Conservation (phyloP, 2,797 vertebrate genomes). For the Xenopus petersii region DNA sequence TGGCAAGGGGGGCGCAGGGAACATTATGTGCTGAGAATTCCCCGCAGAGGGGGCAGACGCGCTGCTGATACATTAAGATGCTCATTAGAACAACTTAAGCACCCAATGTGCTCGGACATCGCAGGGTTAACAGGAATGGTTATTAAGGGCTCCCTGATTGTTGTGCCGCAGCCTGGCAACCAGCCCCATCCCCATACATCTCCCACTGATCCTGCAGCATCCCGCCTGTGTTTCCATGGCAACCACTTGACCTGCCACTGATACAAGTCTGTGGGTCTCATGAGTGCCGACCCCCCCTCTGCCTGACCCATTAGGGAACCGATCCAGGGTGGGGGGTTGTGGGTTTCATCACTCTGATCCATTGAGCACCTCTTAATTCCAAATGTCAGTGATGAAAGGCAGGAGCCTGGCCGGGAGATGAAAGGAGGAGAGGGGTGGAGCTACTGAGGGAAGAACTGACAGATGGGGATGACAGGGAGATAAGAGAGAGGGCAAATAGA, state of each 20-base stretch:
- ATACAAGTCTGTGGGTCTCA: conserved; percentile 8
- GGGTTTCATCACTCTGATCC: neutral
- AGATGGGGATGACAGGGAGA: neutral
- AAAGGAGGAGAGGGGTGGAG: neutral
- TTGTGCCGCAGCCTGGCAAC: conserved; percentile 2
- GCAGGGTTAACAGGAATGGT: neutral
- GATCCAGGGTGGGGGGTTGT: neutral
- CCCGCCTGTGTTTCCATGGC: conserved; percentile 15
- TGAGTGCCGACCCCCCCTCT: neutral
- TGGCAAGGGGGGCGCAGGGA: too few relatives aligned
- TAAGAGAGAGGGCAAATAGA: neutral
- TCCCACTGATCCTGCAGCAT: neutral
- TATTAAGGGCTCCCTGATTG: neutral
- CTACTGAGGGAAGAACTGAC: neutral
- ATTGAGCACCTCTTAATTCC: neutral
- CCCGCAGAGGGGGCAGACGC: too few relatives aligned
- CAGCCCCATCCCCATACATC: neutral
- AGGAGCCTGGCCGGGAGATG: neutral
- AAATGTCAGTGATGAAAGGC: neutral
- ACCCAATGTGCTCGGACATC: too few relatives aligned
- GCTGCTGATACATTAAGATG: too few relatives aligned
- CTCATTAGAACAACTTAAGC: too few relatives aligned
- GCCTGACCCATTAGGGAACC: neutral
- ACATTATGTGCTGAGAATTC: too few relatives aligned
- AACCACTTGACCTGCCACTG: conserved; percentile 27